These are phyloP conservation scores for Teleopsis dalmanni DNA, from an alignment of 1,140 invertebrate genomes.

Conservation along the genomic window DNA sequence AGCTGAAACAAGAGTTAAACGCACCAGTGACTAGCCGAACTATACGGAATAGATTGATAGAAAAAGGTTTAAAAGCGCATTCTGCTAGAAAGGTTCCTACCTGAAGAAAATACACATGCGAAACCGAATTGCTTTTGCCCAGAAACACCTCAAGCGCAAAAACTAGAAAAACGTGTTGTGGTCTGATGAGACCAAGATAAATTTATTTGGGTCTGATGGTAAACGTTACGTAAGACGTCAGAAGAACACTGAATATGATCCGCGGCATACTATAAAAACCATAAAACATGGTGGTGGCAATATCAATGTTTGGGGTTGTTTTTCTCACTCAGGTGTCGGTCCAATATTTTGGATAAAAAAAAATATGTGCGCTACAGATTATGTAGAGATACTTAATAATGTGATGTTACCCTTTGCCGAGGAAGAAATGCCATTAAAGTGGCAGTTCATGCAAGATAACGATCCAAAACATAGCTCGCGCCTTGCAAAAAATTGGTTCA, in stretches of 20 bases:
- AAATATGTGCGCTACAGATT: conserved; percentile 11
- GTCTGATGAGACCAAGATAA: conserved; percentile 13
- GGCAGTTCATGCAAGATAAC: conserved; percentile 8
- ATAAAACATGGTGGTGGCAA: conserved; percentile 23
- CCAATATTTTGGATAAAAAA: conserved; percentile 12
- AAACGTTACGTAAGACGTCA: conserved; percentile 11
- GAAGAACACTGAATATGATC: conserved; percentile 4
- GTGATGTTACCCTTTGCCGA: conserved; percentile 1
- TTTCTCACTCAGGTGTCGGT: conserved; percentile 14
- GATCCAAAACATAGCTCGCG: conserved; percentile 5
- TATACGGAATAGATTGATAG: too few relatives aligned
- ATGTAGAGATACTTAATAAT: conserved; percentile 3
- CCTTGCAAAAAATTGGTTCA: neutral
- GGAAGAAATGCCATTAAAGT: neutral
- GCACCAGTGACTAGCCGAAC: too few relatives aligned
- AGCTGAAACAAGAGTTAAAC: too few relatives aligned
- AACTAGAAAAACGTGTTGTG: conserved; percentile 15
- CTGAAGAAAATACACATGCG: too few relatives aligned
- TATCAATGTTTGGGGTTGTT: conserved; percentile 21
- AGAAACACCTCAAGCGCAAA: too few relatives aligned
- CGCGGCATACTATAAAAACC: conserved; percentile 16
- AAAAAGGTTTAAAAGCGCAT: too few relatives aligned
- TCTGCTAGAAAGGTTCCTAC: too few relatives aligned
- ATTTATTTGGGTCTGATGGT: conserved; percentile 13
- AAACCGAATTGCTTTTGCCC: too few relatives aligned